Evolutionary conservation across 2,797 vertebrate genomes (phyloP), one percentile per base, ranked within the genome.

Genomic region (Micromesistius poutassou): DNA sequence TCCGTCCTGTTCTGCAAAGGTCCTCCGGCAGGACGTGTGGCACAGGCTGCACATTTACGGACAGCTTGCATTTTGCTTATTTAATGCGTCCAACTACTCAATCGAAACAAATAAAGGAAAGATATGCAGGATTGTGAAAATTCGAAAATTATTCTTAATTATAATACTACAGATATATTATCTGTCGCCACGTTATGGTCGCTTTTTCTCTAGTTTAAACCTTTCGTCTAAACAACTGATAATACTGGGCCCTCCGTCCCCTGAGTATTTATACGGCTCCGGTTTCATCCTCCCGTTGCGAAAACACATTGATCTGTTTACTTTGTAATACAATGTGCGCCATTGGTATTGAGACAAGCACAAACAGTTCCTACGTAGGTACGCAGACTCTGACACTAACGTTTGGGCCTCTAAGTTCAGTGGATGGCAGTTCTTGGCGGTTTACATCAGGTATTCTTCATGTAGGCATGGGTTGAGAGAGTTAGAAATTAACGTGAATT

Each of bases 241-340:
- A 35, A 30, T 14, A 22, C 40, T 71, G 72, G 72, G 13, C 72
- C 40, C 62, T 33, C 16, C 8, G 35, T 30, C 77, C 68, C 70
- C 77, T 5, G n/a, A 74, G 83, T 91, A 89, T 91, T 92, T 93
- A 77, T 90, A 89, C 70, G 82, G 75, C 73, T 74, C 19, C 25
- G 2, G 76, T n/a, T 50, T 46, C 38, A 19, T 1, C 70, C 70
- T 9, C n/a, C 55, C 55, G 42, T 90, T 90, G 74, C 91, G 89
- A 88, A 91, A 84, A 82, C 16, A 14, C 40, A 92, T 92, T 81
- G 92, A 93, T 89, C 90, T 91, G 86, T 91, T 92, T 87, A 91
- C 86, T 80, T 74, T 83, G 66, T 30, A 76, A 74, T 83, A 28
- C 79, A 68, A 89, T 82, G 82, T 88, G 16, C 89, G 88, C 79